Evolutionary conservation across 2,797 vertebrate genomes (phyloP), one percentile per base, ranked within the genome.

Genomic region (Amniataba percoides): DNA sequence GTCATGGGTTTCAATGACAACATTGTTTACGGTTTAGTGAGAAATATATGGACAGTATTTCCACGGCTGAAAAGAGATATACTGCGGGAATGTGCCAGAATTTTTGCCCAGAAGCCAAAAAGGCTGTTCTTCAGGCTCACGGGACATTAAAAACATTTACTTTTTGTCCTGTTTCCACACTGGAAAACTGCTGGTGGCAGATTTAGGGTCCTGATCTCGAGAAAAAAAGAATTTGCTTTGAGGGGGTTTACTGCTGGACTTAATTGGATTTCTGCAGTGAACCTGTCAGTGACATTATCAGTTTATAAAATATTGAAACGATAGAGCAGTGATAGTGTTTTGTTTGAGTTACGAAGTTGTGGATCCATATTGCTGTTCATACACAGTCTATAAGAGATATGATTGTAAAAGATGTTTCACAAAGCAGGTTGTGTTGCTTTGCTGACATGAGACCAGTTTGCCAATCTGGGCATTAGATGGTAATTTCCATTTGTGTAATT

Each of bases 1-100:
- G 82, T 89, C 71, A 75, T n/a, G 49, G 68, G 65, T 79, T 82
- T 83, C 59, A 68, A 64, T 78, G 61, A 77, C 64, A 80, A 69
- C 65, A 68, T 70, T 86, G 53, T 80, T 90, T 82, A 71, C 72
- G 84, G 72, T 78, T 72, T 57, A 23, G 43, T 72, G 43, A 75
- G 74, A 63, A 46, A 71, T 73, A 61, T 59, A 84, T 71, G 81
- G 78, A 85, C 85, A 84, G 64, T 69, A 42, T 52, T 70, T 55
- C 15, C 43, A 72, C 84, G 66, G 42, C 66, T 90, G 52, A 62
- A 81, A 69, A 45, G 55, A 84, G 42, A 88, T 67, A 45, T 71
- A 74, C 4, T 42, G 27, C 25, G 18, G 57, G 53, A 74, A 74
- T 65, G 39, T 79, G 55, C 78, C 60, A 4, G 21, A 62, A 31